Percentiles rank a stretch among this genome's conserved stretches.
Conservation (phyloP, 1,140 invertebrate genomes). For the Diachasma alloeum region DNA sequence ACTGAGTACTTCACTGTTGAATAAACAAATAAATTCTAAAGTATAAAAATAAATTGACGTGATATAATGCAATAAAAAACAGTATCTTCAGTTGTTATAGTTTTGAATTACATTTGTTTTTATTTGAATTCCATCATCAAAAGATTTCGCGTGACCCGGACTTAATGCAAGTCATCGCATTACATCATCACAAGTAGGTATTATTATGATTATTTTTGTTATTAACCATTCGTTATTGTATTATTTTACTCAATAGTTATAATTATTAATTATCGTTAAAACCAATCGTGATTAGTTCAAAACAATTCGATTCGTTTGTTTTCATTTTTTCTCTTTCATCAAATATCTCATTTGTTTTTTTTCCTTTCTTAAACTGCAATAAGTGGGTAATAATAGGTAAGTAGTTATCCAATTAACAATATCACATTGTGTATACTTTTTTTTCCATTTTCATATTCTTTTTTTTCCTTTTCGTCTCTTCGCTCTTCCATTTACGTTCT, state of each 20-base stretch:
- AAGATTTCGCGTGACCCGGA: slow-evolving; percentile 63
- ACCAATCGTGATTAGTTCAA: slow-evolving; percentile 48
- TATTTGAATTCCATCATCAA: slow-evolving; percentile 66
- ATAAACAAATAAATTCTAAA: slow-evolving; percentile 40
- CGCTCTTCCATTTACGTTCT: slow-evolving; percentile 35
- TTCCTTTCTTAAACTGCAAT: slow-evolving; percentile 36
- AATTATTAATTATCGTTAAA: slow-evolving; percentile 54
- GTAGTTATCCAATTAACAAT: slow-evolving; percentile 56
- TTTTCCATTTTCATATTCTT: slow-evolving; percentile 45
- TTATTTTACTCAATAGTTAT: slow-evolving; percentile 51
- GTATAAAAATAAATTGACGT: slow-evolving; percentile 44
- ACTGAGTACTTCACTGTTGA: slow-evolving; percentile 9
- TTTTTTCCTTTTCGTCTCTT: slow-evolving; percentile 33
- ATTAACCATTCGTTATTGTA: slow-evolving; percentile 55
- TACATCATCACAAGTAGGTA: slow-evolving; percentile 63
- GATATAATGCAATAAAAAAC: slow-evolving; percentile 58
- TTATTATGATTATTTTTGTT: slow-evolving; percentile 41
- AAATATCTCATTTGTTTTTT: slow-evolving; percentile 38
- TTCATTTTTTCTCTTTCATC: background rate
- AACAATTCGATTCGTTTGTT: slow-evolving; percentile 41
- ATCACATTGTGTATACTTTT: slow-evolving; percentile 59
- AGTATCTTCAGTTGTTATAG: slow-evolving; percentile 58
- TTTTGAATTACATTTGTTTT: slow-evolving; percentile 65
- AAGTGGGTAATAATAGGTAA: slow-evolving; percentile 39
- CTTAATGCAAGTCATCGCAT: slow-evolving; percentile 62